A percentile compares a stretch with the other conserved stretches of the same genome.
phyloP scores from a whole-genome alignment of 1,140 invertebrate species.

The Bradysia coprophila region DNA sequence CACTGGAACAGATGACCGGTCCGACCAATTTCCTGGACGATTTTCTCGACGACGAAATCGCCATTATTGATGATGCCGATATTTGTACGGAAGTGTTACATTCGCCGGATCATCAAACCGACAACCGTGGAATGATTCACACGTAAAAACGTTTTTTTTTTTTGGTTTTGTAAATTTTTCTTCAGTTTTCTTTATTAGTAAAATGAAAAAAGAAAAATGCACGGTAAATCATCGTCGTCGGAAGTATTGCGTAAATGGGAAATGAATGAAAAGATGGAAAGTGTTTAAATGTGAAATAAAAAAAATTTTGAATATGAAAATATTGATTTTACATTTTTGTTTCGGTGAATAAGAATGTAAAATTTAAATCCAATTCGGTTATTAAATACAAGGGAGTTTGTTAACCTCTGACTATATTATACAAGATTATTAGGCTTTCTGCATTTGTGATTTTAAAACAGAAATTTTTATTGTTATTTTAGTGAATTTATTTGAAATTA shows the following conservation, averaged over 20 bases:
- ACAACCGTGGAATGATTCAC: constrained; percentile 19
- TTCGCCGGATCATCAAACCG: constrained; percentile 15
- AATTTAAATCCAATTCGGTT: neutral
- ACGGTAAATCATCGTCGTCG: neutral
- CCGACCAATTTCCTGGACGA: constrained; percentile 25
- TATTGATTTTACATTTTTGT: too few species aligned
- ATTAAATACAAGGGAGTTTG: neutral
- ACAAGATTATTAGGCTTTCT: too few species aligned
- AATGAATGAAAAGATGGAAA: too few species aligned
- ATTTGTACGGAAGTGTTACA: constrained; percentile 12
- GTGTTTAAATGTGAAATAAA: too few species aligned
- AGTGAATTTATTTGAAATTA: neutral
- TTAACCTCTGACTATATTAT: too few species aligned
- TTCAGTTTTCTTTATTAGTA: neutral
- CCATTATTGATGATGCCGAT: constrained; percentile 10
- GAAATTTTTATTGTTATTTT: neutral
- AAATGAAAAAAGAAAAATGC: neutral
- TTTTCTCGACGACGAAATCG: constrained; percentile 18
- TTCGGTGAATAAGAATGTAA: too few species aligned
- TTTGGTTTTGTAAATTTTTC: neutral
- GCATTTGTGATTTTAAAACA: neutral
- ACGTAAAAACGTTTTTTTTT: too few species aligned
- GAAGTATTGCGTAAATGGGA: too few species aligned
- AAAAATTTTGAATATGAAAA: neutral
- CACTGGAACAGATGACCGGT: constrained; percentile 48